Base-by-base conservation (phyloP, 2,113 vertebrate genomes). In the Oceanites oceanicus region DNA sequence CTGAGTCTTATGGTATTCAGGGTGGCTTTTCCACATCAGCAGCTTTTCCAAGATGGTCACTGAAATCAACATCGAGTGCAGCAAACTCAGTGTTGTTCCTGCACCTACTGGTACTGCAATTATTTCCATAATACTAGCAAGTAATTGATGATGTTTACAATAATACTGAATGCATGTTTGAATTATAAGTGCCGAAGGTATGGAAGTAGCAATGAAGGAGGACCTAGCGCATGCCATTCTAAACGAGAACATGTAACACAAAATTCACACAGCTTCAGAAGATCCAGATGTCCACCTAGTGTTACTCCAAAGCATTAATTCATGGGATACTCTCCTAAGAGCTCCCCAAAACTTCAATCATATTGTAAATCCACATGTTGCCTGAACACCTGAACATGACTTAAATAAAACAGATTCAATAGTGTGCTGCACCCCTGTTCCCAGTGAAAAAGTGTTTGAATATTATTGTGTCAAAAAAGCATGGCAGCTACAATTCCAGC, bases 271-370 rank as follows among this genome's bases (percentile, higher is more conserved):
- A 95, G 78, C 29, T 95, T 94, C 66, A 92, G 86, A 94, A 96
- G 91, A 94, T 86, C 88, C 93, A 92, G 86, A 82, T 95, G 93
- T 94, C 88, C 82, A 94, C 88, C 93, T 92, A 90, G 88, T 90
- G 96, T 94, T 94, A 34, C 36, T 87, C 50, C 34, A 87, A 77
- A 87, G 85, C 90, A 96, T 61, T 84, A 66, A 66, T 77, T 73
- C 59, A 65, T 14, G 68, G 59, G 20, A 61, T 53, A 23, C 9
- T 47, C 40, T 68, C 82, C 2, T 1, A 76, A 49, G 53, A 87
- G 53, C 23, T 93, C 29, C 15, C 19, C 47, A 93, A 50, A 56
- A 38, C 22, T 88, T 78, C 72, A 74, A 22, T 53, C 13, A 9
- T 40, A 36, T 32, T 78, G 20, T 59, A 88, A 90, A 88, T 62